A percentile compares a stretch with the other conserved stretches of the same genome.
Conservation (phyloP, 92 coral and sea anemone species). For the Phenganax subtilis region DNA sequence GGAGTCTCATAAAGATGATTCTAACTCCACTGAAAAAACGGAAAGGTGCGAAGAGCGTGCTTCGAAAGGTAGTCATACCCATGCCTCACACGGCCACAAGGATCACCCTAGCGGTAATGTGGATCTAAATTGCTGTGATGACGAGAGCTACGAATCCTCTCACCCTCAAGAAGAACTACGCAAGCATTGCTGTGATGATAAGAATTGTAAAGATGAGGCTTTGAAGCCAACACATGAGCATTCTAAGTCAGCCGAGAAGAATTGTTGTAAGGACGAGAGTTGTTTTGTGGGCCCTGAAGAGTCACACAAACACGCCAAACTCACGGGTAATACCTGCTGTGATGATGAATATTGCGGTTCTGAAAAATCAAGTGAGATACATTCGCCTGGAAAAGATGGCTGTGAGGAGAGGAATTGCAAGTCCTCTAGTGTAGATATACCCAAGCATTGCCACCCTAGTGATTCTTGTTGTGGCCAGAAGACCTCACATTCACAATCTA, state of each 20-base stretch:
- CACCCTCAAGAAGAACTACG: no score
- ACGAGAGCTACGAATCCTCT: background rate
- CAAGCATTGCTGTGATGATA: no score
- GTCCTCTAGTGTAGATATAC: background rate
- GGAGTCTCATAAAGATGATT: background rate
- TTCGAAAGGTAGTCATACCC: background rate
- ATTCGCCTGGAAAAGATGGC: background rate
- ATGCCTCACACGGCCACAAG: slow-evolving; percentile 5
- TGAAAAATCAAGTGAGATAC: background rate
- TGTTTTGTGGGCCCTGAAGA: no score
- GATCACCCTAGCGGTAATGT: background rate
- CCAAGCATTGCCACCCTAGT: slow-evolving; percentile 1
- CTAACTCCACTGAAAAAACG: background rate
- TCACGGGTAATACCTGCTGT: background rate
- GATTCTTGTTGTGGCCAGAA: slow-evolving; percentile 7
- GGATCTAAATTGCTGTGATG: background rate
- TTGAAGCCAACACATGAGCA: no score
- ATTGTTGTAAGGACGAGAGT: background rate
- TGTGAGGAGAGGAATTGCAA: background rate
- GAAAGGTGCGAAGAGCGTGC: background rate
- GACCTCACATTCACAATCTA: no score
- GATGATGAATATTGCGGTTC: background rate
- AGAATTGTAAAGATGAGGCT: no score
- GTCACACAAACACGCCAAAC: background rate
- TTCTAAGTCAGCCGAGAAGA: background rate